A percentile compares a stretch with the other conserved stretches of the same genome.
Evolutionary conservation across 2,113 vertebrate genomes (phyloP).

Genomic region (Aix galericulata): DNA sequence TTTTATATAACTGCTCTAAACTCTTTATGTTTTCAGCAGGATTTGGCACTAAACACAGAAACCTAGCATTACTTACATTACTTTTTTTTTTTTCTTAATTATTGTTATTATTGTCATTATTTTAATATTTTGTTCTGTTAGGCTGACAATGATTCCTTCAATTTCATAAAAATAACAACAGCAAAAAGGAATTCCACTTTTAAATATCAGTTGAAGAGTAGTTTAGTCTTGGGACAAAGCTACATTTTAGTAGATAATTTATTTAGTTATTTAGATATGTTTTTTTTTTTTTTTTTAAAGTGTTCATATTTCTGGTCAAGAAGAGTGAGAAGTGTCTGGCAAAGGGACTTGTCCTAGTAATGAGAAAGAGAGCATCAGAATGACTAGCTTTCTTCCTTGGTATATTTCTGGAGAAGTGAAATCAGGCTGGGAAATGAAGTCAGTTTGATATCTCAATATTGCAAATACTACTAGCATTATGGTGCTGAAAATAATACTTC

Average conservation of each 20-base stretch:
- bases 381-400: not conserved
- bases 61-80: not conserved
- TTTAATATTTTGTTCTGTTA: not conserved
- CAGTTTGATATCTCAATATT: not conserved
- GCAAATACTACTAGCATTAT: not conserved
- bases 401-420: not conserved
- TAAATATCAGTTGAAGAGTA: not conserved
- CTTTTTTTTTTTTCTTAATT: not conserved
- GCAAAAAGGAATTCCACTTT: not conserved
- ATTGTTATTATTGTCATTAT: not conserved
- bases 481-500: not conserved
- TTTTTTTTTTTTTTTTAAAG: not conserved
- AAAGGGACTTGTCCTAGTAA: not conserved
- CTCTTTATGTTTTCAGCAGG: not conserved
- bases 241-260: not conserved
- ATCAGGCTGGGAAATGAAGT: not conserved
- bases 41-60: not conserved
- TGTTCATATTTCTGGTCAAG: not conserved
- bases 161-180: not conserved
- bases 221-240: not conserved
- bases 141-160: constrained; percentile 10
- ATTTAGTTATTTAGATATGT: not conserved
- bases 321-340: not conserved
- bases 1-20: not conserved
- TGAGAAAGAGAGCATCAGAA: not conserved